Base-by-base conservation (phyloP, 2,113 vertebrate species). In the Danionella cerebrum region DNA sequence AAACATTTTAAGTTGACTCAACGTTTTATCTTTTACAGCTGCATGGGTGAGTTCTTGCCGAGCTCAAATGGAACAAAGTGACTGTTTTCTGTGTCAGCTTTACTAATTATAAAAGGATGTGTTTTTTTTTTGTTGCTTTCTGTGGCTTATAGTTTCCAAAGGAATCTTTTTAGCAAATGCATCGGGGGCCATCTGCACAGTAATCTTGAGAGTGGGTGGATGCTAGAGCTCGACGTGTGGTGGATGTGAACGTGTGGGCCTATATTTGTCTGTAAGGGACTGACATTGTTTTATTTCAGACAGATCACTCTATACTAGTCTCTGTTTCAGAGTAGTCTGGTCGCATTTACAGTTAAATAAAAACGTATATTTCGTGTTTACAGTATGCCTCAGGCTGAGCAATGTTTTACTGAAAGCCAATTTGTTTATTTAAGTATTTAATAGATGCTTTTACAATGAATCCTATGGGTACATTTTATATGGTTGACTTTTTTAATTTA, bases 201-300 rank as follows among this genome's bases (percentile, higher is more conserved):
- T 60, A 58, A 70, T 70, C 60, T 53, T 54, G 50, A 53, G 54
- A 68, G 47, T 62, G 50, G 55, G 48, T 44, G 19, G 24, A 57
- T 39, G 45, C 13, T 48, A 25, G 45, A 54, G 25, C 47, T 65
- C n/a, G 51, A 33, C 63, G 39, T 67, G 48, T 62, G 33, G 44
- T 22, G 16, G 18, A 41, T 48, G 31, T 24, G 47, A 39, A 41
- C 31, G 12, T 29, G 39, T 50, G 24, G n/a, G 14, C n/a, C n/a
- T 42, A n/a, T 39, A n/a, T 39, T 3, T 39, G 38, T 41, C 13
- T 39, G 2, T 11, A 2, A 44, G 35, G 51, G 29, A 36, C 62
- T 19, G 33, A 16, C 13, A 9, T 42, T 0, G 45, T 19, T n/a
- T 57, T 39, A 58, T 42, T 58, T 12, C 5, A n/a, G 27, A 53